A percentile compares a stretch with the other conserved stretches of the same genome.
These are phyloP conservation scores for Plecotus auritus DNA, from an alignment of 2,113 vertebrate species.

Conservation along the genomic window DNA sequence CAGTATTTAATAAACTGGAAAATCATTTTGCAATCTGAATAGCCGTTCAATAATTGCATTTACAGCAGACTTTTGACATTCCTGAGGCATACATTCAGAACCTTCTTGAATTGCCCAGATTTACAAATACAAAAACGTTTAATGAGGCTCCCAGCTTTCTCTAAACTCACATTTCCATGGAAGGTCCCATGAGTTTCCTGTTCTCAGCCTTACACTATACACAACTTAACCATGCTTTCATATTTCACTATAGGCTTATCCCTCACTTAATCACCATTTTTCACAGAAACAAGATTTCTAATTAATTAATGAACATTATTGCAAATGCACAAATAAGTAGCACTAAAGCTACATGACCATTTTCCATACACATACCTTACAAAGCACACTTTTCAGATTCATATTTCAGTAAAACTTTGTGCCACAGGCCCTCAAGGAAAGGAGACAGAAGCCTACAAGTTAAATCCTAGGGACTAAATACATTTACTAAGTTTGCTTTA, in stretches of 20 bases:
- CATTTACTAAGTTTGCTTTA: neutral
- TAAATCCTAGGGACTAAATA: neutral
- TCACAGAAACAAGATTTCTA: neutral
- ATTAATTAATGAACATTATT: neutral
- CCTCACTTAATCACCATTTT: neutral
- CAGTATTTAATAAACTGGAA: constrained; percentile 53
- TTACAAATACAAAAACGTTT: constrained; percentile 62
- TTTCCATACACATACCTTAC: neutral
- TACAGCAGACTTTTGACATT: constrained; percentile 60
- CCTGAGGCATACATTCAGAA: constrained; percentile 62
- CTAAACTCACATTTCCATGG: constrained; percentile 51
- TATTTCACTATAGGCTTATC: neutral
- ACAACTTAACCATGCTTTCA: neutral
- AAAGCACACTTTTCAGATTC: neutral
- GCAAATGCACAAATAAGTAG: neutral
- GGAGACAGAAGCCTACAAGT: neutral
- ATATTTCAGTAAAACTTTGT: neutral
- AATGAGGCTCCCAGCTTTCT: constrained; percentile 55
- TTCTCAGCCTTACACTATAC: neutral
- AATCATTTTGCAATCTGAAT: constrained; percentile 6
- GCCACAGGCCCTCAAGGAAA: neutral
- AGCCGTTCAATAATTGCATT: constrained; percentile 56
- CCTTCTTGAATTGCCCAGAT: constrained; percentile 59
- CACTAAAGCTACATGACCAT: neutral
- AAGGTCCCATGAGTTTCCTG: constrained; percentile 16